Evolutionary conservation across 2,888 invertebrate genomes (phyloP).

Genomic region (Erebia palarica): DNA sequence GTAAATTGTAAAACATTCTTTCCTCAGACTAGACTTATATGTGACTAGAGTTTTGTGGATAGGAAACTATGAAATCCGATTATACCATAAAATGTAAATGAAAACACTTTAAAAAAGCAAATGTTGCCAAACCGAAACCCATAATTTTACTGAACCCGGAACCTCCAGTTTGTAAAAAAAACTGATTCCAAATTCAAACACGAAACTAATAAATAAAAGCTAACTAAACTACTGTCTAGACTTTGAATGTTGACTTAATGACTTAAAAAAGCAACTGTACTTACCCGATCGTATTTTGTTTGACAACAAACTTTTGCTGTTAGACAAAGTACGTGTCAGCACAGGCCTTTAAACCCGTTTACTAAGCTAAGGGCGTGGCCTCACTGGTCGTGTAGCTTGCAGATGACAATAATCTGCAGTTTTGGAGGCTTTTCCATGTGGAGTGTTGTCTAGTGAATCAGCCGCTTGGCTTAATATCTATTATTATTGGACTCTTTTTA

Average conservation of each 20-base stretch:
- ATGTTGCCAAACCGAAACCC: neutral
- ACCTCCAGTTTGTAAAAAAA: neutral
- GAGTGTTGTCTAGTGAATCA: too few relatives aligned
- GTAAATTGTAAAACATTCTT: too few relatives aligned
- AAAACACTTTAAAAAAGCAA: too few relatives aligned
- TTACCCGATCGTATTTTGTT: neutral
- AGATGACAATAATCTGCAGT: neutral
- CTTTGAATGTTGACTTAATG: neutral
- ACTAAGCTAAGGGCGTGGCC: neutral
- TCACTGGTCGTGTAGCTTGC: neutral
- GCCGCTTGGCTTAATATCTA: too few relatives aligned
- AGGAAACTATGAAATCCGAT: too few relatives aligned
- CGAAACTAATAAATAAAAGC: neutral
- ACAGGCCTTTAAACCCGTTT: neutral
- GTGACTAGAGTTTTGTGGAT: too few relatives aligned
- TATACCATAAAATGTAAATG: too few relatives aligned
- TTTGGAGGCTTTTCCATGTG: neutral
- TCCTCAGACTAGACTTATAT: too few relatives aligned
- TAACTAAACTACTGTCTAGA: neutral
- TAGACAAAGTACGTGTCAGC: neutral
- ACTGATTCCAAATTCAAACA: neutral
- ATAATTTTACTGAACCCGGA: neutral
- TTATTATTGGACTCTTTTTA: too few relatives aligned
- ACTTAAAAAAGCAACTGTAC: too few relatives aligned
- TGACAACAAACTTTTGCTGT: neutral